Evolutionary conservation across 2,797 vertebrate species (phyloP).

Genomic region (Dermochelys coriacea): DNA sequence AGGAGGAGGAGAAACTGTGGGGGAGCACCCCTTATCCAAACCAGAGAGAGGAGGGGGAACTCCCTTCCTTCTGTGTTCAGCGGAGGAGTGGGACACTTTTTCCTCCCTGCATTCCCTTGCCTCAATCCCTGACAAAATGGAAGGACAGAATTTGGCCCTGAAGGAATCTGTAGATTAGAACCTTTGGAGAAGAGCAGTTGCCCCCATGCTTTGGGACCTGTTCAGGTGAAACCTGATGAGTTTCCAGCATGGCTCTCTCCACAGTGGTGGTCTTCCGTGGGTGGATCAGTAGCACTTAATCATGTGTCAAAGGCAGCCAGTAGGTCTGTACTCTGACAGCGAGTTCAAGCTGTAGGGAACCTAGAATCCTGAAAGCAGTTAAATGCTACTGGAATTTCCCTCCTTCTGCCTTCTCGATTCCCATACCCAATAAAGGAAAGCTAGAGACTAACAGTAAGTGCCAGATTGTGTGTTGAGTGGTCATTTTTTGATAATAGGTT

Average conservation of each 20-base stretch:
- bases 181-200: constrained; percentile 12
- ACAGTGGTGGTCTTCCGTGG: not conserved
- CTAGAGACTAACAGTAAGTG: not conserved
- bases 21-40: too few species aligned
- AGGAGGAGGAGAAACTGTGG: too few species aligned
- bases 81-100: not conserved
- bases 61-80: too few species aligned
- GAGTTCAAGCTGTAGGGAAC: not conserved
- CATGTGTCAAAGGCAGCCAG: not conserved
- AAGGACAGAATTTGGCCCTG: not conserved
- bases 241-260: not conserved
- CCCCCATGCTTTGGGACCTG: not conserved
- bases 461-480: not conserved
- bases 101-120: not conserved
- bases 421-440: not conserved
- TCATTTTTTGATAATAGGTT: not conserved
- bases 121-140: constrained; percentile 11
- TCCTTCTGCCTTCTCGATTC: not conserved
- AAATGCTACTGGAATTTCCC: not conserved
- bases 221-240: too few species aligned
- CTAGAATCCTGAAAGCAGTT: not conserved
- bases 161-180: not conserved
- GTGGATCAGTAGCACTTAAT: not conserved
- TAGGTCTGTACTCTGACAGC: not conserved
- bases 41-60: too few species aligned